A percentile compares a stretch with the other conserved stretches of the same genome.
Evolutionary conservation across 2,113 vertebrate genomes (phyloP).

Genomic region (Uria aalge): DNA sequence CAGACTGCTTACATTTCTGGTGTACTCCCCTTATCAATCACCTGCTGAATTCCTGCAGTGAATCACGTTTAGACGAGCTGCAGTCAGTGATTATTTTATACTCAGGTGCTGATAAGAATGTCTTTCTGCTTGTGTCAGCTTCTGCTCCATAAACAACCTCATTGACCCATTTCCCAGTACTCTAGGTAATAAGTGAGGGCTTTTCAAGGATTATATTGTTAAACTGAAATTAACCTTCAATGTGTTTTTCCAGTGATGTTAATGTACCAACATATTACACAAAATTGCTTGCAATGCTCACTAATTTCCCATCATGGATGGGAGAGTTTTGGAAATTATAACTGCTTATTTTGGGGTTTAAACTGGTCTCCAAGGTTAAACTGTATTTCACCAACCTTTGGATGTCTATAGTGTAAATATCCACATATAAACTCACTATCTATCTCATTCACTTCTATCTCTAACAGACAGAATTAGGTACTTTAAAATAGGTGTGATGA

Average conservation of each 20-base stretch:
- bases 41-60: constrained; percentile 28
- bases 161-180: not conserved
- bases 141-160: not conserved
- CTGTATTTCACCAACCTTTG: not conserved
- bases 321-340: not conserved
- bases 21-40: constrained; percentile 31
- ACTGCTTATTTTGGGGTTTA: not conserved
- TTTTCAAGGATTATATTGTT: constrained; percentile 8
- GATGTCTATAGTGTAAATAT: not conserved
- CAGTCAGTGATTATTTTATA: not conserved
- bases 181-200: not conserved
- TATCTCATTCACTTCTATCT: not conserved
- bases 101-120: not conserved
- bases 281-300: not conserved
- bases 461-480: not conserved
- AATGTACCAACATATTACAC: not conserved
- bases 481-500: not conserved
- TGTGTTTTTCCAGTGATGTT: not conserved
- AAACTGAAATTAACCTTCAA: constrained; percentile 22
- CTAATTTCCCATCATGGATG: not conserved
- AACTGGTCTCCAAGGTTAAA: not conserved
- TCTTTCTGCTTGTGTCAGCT: not conserved
- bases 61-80: not conserved
- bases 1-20: constrained; percentile 15
- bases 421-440: not conserved